These are phyloP conservation scores for Clarias magur DNA, from an alignment of 2,113 vertebrate species.

Conservation along the genomic window DNA sequence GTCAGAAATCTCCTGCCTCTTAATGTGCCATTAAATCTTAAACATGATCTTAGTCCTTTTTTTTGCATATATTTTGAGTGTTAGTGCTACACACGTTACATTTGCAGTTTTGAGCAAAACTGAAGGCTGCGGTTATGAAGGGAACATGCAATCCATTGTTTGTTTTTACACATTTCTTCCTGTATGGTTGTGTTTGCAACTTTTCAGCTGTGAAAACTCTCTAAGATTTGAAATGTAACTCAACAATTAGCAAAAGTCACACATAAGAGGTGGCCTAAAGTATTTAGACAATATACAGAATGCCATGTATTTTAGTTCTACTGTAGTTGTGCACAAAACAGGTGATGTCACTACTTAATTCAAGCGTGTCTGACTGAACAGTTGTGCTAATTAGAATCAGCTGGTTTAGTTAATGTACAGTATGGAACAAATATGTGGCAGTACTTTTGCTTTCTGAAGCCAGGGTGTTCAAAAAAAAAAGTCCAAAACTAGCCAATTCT, in stretches of 20 bases:
- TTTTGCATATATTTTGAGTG: slow-evolving; percentile 24
- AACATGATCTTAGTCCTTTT: slow-evolving; percentile 55
- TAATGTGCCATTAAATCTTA: slow-evolving; percentile 69
- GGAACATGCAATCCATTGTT: background rate
- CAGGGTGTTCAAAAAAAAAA: too few relatives aligned
- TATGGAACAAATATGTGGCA: too few relatives aligned
- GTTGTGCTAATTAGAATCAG: too few relatives aligned
- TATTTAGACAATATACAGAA: too few relatives aligned
- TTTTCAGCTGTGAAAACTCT: background rate
- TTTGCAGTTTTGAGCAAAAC: background rate
- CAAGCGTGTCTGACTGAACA: too few relatives aligned
- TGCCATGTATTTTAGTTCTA: too few relatives aligned
- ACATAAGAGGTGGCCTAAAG: background rate
- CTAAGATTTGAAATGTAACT: background rate
- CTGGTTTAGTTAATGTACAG: too few relatives aligned
- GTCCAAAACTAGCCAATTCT: too few relatives aligned
- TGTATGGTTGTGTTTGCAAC: background rate
- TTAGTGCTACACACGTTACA: background rate
- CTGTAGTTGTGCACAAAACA: too few relatives aligned
- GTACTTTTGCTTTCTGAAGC: too few relatives aligned
- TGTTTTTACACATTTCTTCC: background rate
- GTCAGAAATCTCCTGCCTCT: slow-evolving; percentile 55
- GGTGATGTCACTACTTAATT: too few relatives aligned
- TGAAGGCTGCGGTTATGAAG: background rate
- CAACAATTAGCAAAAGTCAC: background rate